Conservation (phyloP, 2,113 vertebrate species). For the Cygnus buccinator region DNA sequence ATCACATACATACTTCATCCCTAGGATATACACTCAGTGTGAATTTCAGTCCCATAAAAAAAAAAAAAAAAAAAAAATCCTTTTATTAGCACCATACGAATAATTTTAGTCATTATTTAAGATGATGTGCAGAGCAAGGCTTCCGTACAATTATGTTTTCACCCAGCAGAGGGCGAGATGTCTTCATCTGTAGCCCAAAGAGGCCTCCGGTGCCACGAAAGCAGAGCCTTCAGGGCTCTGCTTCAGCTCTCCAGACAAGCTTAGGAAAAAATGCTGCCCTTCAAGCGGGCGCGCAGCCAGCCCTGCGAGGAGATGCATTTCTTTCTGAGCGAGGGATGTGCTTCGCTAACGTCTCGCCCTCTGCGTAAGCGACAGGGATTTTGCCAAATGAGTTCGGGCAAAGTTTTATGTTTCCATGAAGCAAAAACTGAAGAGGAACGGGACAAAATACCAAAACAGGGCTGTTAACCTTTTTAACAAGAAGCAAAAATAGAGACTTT, state of each 20-base stretch:
- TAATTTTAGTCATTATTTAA: neutral
- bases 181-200: neutral
- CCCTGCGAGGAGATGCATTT: neutral
- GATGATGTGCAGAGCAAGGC: neutral
- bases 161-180: constrained; percentile 62
- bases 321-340: neutral
- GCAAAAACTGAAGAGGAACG: neutral
- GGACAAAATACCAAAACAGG: neutral
- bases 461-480: neutral
- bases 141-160: neutral
- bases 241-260: neutral
- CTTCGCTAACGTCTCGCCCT: neutral
- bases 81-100: neutral
- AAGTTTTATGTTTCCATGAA: neutral
- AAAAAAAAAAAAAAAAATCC: neutral
- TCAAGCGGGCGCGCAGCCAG: neutral
- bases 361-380: neutral
- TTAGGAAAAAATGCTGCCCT: neutral
- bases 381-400: neutral
- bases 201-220: neutral
- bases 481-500: neutral
- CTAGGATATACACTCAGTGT: neutral
- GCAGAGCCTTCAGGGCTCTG: neutral
- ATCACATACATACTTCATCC: fast-evolving
- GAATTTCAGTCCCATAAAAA: neutral